phyloP scores from a whole-genome alignment of 2,888 invertebrate genomes.

The Carpatolechia fugitivella region DNA sequence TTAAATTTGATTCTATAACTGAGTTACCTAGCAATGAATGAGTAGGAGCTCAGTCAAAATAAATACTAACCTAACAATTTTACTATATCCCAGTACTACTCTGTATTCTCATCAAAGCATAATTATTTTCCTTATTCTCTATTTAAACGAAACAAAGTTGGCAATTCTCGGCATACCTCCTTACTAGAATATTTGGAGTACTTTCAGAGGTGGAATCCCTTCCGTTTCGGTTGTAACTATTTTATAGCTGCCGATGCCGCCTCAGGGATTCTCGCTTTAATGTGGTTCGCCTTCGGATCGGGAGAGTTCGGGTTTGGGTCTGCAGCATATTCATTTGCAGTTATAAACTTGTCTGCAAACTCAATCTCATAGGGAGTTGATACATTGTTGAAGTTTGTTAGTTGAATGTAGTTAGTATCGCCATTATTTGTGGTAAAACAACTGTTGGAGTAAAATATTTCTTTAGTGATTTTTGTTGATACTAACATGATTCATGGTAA shows the following conservation, averaged over 20 bases:
- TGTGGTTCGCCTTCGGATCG: background rate
- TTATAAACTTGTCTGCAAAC: background rate
- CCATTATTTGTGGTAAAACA: too few relatives aligned
- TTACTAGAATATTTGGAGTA: conserved; percentile 30
- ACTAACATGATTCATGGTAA: too few relatives aligned
- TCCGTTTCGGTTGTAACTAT: conserved; percentile 55
- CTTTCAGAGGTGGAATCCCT: conserved; percentile 36
- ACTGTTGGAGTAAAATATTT: too few relatives aligned
- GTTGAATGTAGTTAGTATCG: background rate
- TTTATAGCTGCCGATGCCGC: conserved; percentile 57
- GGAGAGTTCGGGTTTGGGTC: background rate
- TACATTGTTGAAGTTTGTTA: background rate
- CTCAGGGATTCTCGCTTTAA: conserved; percentile 10
- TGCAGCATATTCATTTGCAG: background rate
- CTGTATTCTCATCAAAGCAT: too few relatives aligned
- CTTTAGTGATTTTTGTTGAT: too few relatives aligned
- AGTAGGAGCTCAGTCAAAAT: too few relatives aligned
- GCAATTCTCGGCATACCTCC: background rate
- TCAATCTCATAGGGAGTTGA: background rate
- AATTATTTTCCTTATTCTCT: background rate
- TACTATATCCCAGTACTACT: too few relatives aligned
- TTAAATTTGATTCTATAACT: too few relatives aligned
- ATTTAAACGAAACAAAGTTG: background rate
- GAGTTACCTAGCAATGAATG: too few relatives aligned
- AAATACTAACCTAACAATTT: too few relatives aligned